phyloP scores from a whole-genome alignment of 2,888 invertebrate species.

The Leucozona laternaria region DNA sequence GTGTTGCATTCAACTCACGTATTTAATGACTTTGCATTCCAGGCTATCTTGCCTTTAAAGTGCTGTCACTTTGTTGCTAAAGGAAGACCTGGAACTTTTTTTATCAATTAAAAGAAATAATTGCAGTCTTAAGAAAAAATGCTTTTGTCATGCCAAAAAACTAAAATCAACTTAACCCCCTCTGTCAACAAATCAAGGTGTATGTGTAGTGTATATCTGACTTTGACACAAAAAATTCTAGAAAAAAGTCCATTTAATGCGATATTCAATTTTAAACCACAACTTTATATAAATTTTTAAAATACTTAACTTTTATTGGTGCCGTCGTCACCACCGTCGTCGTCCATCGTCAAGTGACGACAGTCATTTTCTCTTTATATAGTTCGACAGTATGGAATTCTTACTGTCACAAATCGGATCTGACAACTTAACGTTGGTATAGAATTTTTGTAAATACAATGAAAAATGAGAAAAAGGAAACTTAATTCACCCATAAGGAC shows the following conservation, averaged over 20 bases:
- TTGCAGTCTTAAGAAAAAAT: not conserved
- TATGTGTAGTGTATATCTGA: too few species aligned
- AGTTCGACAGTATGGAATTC: constrained; percentile 68
- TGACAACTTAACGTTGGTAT: constrained; percentile 63
- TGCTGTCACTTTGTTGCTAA: not conserved
- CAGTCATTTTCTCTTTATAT: constrained; percentile 73
- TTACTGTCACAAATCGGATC: constrained; percentile 67
- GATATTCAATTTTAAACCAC: not conserved
- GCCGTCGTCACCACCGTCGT: too few species aligned
- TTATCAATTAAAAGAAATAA: constrained; percentile 6
- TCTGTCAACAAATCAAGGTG: constrained; percentile 19
- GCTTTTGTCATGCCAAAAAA: constrained; percentile 33
- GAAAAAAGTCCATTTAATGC: constrained; percentile 10
- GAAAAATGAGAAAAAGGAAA: not conserved
- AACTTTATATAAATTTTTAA: constrained; percentile 35
- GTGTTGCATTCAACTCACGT: not conserved
- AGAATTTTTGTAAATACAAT: constrained; percentile 19
- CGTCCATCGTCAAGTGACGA: constrained; percentile 9
- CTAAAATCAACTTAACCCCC: not conserved
- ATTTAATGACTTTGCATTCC: constrained; percentile 17
- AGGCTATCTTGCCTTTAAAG: constrained; percentile 1
- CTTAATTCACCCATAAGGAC: constrained; percentile 60
- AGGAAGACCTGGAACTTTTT: not conserved
- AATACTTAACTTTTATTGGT: constrained; percentile 39
- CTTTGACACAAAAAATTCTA: constrained; percentile 17